phyloP scores from a whole-genome alignment of 2,888 invertebrate species.

The Eurois occulta region DNA sequence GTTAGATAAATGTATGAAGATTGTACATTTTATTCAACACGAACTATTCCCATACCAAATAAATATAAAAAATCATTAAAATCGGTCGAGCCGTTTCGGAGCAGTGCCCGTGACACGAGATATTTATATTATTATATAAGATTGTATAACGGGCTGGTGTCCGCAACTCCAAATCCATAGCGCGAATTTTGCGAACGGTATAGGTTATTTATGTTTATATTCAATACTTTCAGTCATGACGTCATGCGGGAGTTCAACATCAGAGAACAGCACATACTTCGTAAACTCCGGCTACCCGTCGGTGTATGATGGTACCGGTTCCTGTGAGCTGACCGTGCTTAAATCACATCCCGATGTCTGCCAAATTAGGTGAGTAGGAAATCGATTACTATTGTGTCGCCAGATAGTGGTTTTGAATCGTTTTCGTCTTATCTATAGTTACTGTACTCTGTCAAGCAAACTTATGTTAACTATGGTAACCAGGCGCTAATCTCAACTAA shows the following conservation, averaged over 20 bases:
- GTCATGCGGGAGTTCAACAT: slow-evolving; percentile 94
- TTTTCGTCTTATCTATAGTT: neutral
- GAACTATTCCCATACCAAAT: too few species aligned
- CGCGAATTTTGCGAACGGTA: too few species aligned
- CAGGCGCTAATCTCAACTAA: neutral
- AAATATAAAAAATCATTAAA: too few species aligned
- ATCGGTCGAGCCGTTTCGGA: too few species aligned
- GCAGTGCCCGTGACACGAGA: too few species aligned
- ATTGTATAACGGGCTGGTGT: too few species aligned
- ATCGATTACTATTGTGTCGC: neutral
- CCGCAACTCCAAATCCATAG: too few species aligned
- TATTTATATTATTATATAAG: too few species aligned
- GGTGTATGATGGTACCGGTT: slow-evolving; percentile 93
- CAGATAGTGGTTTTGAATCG: neutral
- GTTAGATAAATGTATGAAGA: too few species aligned
- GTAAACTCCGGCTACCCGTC: slow-evolving; percentile 95
- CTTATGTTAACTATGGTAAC: neutral
- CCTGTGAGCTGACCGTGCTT: slow-evolving; percentile 95
- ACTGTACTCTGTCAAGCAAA: neutral
- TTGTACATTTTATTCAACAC: too few species aligned
- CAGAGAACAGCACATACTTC: slow-evolving; percentile 96
- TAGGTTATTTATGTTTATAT: neutral
- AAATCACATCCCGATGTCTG: slow-evolving; percentile 95
- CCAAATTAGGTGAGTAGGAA: slow-evolving; percentile 93
- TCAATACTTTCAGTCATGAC: slow-evolving; percentile 91